A percentile compares a stretch with the other conserved stretches of the same genome.
Evolutionary conservation across 2,797 vertebrate genomes (phyloP).

Genomic region (Taeniopygia guttata): DNA sequence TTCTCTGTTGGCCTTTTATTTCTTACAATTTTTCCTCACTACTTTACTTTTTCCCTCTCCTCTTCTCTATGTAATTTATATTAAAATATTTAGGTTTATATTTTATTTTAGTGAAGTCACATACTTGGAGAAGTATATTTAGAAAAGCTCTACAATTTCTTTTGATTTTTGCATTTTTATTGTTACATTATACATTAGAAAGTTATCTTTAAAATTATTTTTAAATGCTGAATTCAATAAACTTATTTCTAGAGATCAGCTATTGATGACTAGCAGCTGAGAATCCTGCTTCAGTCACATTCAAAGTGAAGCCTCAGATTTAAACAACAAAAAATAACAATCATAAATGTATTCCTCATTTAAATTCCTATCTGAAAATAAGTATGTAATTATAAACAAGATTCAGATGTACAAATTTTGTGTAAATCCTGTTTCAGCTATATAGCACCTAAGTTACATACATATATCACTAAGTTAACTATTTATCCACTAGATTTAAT

Average conservation of each 20-base stretch:
- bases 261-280: background rate
- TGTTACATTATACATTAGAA: background rate
- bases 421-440: background rate
- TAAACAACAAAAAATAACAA: background rate
- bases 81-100: background rate
- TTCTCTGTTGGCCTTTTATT: background rate
- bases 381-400: background rate
- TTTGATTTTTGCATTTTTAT: background rate
- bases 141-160: background rate
- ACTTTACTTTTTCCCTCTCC: background rate
- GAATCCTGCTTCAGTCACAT: background rate
- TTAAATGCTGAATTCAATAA: background rate
- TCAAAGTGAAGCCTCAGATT: background rate
- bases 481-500: background rate
- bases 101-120: background rate
- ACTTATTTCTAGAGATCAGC: background rate
- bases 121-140: background rate
- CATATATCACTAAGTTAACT: background rate
- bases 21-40: background rate
- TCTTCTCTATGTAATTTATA: background rate
- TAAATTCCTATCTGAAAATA: background rate
- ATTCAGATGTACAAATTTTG: background rate
- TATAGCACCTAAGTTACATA: background rate
- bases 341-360: background rate
- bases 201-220: background rate